Evolutionary conservation across 2,888 invertebrate species (phyloP).

Genomic region (Pegoplata infirma): DNA sequence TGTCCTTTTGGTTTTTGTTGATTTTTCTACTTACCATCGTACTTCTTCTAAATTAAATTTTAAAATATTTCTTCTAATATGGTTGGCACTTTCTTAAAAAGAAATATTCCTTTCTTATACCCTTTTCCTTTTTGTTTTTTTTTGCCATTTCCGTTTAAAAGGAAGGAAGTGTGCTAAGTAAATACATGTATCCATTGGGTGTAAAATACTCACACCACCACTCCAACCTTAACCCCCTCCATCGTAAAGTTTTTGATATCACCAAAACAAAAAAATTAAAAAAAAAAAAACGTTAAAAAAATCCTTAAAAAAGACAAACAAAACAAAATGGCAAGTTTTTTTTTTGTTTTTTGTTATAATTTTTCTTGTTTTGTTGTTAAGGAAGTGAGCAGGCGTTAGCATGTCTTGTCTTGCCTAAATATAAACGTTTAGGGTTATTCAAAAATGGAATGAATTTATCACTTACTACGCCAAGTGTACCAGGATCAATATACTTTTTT

Average conservation of each 20-base stretch:
- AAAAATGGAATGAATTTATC: too few species aligned
- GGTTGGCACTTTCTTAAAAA: conserved; percentile 37
- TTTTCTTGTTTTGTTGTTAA: conserved; percentile 2
- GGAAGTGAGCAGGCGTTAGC: conserved; percentile 33
- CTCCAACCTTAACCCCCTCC: background rate
- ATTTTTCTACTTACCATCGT: conserved; percentile 63
- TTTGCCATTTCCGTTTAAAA: conserved; percentile 48
- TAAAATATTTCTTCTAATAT: conserved; percentile 66
- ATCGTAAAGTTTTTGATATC: background rate
- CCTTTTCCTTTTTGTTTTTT: conserved; percentile 14
- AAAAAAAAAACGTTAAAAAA: background rate
- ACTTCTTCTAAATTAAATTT: conserved; percentile 70
- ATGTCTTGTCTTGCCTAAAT: conserved; percentile 5
- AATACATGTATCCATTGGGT: conserved; percentile 46
- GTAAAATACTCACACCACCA: conserved; percentile 30
- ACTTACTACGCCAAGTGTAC: too few species aligned
- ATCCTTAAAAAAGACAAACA: background rate
- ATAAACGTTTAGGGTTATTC: background rate
- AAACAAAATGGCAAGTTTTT: conserved; percentile 21
- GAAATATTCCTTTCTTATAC: conserved; percentile 2
- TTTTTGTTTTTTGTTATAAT: conserved; percentile 6
- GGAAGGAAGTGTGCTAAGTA: conserved; percentile 68
- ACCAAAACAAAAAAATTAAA: conserved; percentile 50
- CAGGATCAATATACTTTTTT: too few species aligned
- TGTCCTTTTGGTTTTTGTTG: conserved; percentile 42